Evolutionary conservation across 2,113 vertebrate genomes (phyloP).

Genomic region (Pithys albifrons): DNA sequence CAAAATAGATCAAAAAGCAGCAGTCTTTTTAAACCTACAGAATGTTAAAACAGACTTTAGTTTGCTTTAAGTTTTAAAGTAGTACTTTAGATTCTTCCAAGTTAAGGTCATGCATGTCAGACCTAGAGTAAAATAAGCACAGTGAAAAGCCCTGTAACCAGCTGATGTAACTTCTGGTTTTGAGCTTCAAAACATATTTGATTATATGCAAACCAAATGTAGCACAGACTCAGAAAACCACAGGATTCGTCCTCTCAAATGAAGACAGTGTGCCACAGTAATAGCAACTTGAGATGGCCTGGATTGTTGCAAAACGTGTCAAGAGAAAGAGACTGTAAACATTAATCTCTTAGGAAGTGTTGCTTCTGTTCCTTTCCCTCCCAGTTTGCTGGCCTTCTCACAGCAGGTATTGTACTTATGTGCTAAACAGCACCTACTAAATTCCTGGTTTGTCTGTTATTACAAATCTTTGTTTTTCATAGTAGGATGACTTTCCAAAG

Average conservation of each 20-base stretch:
- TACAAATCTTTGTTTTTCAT: not conserved
- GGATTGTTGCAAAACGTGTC: not conserved
- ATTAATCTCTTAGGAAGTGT: not conserved
- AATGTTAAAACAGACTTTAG: slow-evolving; percentile 1
- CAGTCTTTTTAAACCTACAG: not conserved
- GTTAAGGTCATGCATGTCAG: not conserved
- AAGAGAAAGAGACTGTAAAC: not conserved
- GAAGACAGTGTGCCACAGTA: slow-evolving; percentile 4
- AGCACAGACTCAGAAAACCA: not conserved
- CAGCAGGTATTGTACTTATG: not conserved
- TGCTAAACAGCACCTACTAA: not conserved
- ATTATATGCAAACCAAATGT: slow-evolving; percentile 51
- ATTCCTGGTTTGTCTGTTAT: not conserved
- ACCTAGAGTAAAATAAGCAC: slow-evolving; percentile 5
- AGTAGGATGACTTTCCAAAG: not conserved
- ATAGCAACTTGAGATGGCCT: not conserved
- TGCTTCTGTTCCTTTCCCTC: not conserved
- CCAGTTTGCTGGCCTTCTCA: not conserved
- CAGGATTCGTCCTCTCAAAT: slow-evolving; percentile 13
- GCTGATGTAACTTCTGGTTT: slow-evolving; percentile 45
- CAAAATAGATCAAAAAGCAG: not conserved
- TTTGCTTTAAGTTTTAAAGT: slow-evolving; percentile 2
- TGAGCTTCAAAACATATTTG: slow-evolving; percentile 14
- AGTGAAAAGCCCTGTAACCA: slow-evolving; percentile 14
- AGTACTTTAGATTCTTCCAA: slow-evolving; percentile 10